Conservation (phyloP, 2,888 invertebrate genomes). For the Drosophila koepferae region DNA sequence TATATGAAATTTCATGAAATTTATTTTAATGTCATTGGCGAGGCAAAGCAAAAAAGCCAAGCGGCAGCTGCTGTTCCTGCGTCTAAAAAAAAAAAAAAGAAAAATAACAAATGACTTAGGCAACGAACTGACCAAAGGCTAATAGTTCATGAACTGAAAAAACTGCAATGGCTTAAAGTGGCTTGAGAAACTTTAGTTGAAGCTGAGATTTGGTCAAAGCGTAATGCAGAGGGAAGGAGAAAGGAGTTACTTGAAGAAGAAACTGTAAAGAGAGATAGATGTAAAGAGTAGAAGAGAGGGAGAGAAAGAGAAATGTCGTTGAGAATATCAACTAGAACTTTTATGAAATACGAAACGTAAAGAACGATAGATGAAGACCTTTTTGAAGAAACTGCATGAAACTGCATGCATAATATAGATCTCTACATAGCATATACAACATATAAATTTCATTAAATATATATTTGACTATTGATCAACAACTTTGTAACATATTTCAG, state of each 20-base stretch:
- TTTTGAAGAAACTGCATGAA: not conserved
- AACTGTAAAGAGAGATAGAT: not conserved
- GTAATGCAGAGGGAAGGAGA: too few relatives aligned
- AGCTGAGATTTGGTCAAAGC: not conserved
- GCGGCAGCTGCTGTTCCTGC: conserved; percentile 25
- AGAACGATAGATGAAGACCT: not conserved
- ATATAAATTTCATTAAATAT: too few relatives aligned
- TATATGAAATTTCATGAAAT: conserved; percentile 62
- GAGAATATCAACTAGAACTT: too few relatives aligned
- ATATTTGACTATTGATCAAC: too few relatives aligned
- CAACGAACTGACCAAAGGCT: conserved; percentile 46
- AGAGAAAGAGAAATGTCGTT: not conserved
- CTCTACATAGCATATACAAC: too few relatives aligned
- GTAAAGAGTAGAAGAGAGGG: not conserved
- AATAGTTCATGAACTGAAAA: conserved; percentile 3
- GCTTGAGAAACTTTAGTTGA: not conserved
- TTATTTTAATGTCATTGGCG: conserved; percentile 70
- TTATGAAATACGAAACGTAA: too few relatives aligned
- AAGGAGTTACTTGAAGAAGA: not conserved
- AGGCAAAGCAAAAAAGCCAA: conserved; percentile 1
- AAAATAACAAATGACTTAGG: conserved; percentile 48
- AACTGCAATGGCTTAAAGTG: conserved; percentile 5
- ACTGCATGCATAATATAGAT: too few relatives aligned
- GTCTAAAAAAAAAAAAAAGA: not conserved
- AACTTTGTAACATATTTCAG: not conserved